Conservation (phyloP, 2,797 vertebrate species). For the Falco columbarius region DNA sequence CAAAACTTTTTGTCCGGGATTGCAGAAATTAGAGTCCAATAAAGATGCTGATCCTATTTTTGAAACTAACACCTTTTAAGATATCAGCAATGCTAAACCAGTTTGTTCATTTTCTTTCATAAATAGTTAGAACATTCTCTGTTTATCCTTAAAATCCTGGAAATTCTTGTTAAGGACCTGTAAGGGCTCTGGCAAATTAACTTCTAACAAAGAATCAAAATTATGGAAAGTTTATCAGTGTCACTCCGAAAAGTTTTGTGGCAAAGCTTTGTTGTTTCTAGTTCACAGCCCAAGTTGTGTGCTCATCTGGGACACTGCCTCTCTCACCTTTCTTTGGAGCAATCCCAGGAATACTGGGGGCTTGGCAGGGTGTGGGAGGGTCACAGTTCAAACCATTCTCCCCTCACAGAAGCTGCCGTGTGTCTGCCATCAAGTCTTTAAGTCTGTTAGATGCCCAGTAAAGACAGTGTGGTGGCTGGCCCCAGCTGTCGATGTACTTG, state of each 20-base stretch:
- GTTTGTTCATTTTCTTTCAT: neutral
- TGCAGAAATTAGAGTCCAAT: neutral
- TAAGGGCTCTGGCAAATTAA: neutral
- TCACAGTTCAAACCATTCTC: neutral
- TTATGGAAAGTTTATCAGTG: neutral
- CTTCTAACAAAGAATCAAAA: neutral
- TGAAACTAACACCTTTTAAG: neutral
- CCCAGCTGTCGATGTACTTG: rapidly evolving
- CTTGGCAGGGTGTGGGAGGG: neutral
- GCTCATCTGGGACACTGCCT: neutral
- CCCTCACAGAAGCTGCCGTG: neutral
- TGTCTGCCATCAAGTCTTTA: neutral
- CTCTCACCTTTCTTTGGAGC: rapidly evolving
- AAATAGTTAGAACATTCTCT: neutral
- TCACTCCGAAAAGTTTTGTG: neutral
- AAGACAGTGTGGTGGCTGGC: rapidly evolving
- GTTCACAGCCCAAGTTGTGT: neutral
- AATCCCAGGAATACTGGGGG: neutral
- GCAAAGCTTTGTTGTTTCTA: neutral
- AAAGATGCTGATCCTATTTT: neutral
- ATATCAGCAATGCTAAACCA: neutral
- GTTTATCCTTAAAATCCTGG: neutral
- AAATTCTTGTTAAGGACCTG: neutral
- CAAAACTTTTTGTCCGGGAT: neutral
- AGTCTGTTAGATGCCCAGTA: neutral